Conservation (phyloP, 1,140 invertebrate genomes). For the Drosophila nigromelanica region DNA sequence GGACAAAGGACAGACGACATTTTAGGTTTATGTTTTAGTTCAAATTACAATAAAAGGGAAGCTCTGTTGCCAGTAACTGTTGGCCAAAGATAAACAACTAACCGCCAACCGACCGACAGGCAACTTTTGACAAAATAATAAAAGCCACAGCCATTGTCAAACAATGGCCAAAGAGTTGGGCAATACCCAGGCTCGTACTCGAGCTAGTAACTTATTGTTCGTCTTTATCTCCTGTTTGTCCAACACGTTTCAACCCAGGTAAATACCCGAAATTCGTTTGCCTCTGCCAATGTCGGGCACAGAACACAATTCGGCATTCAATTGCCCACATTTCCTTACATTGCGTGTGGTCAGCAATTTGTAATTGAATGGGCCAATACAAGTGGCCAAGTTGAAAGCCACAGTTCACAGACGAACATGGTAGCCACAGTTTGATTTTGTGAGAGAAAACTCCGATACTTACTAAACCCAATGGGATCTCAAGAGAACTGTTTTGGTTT, state of each 20-base stretch:
- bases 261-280: conserved; percentile 30
- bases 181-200: conserved; percentile 6
- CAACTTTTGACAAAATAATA: conserved; percentile 46
- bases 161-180: conserved; percentile 50
- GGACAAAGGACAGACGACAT: conserved; percentile 35
- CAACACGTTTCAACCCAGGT: conserved; percentile 30
- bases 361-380: conserved; percentile 39
- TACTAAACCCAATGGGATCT: too few relatives aligned
- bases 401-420: conserved; percentile 10
- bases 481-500: conserved; percentile 5
- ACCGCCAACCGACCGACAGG: conserved; percentile 17
- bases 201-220: conserved; percentile 6
- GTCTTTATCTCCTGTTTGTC: conserved; percentile 19
- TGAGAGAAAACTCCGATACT: neutral
- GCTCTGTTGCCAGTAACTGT: conserved; percentile 27
- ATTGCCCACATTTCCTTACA: conserved; percentile 36
- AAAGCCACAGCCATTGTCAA: conserved; percentile 47
- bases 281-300: conserved; percentile 33
- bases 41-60: conserved; percentile 49
- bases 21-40: conserved; percentile 40
- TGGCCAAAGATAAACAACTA: conserved; percentile 47
- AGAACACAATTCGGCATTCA: conserved; percentile 27
- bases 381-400: conserved; percentile 13
- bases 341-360: conserved; percentile 58
- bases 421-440: conserved; percentile 12